Percentiles rank a stretch among this genome's conserved stretches.
Evolutionary conservation across 2,113 vertebrate genomes (phyloP).

Genomic region (Nibea coibor): DNA sequence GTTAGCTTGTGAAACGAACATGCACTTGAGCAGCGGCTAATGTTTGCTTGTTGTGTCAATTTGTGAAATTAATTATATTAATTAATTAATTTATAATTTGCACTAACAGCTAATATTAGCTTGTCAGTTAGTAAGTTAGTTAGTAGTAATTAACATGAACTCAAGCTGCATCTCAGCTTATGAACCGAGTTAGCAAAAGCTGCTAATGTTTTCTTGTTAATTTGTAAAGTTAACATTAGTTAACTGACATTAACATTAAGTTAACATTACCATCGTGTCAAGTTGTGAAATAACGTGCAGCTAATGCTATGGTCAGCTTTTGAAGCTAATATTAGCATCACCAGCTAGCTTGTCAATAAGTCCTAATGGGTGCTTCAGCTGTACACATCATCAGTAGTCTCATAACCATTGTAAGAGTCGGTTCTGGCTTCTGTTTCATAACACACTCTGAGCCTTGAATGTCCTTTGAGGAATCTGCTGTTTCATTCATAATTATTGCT

Average conservation of each 20-base stretch:
- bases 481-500: neutral
- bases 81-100: too few species aligned
- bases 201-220: too few species aligned
- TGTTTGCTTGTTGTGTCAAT: too few species aligned
- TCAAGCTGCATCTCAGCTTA: neutral
- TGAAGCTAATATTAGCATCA: neutral
- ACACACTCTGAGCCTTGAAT: neutral
- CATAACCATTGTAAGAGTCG: neutral
- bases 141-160: too few species aligned
- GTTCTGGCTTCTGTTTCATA: neutral
- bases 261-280: neutral
- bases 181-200: neutral
- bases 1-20: too few species aligned
- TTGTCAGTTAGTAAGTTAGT: neutral
- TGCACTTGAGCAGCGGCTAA: too few species aligned
- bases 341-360: neutral
- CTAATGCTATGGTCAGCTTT: neutral
- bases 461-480: neutral
- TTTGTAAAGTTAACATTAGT: neutral
- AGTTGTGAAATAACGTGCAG: neutral
- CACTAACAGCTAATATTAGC: neutral
- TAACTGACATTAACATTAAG: too few species aligned
- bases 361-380: neutral
- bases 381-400: neutral
- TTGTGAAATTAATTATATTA: neutral